Conservation (phyloP, 2,888 invertebrate genomes). For the Thereva unica region DNA sequence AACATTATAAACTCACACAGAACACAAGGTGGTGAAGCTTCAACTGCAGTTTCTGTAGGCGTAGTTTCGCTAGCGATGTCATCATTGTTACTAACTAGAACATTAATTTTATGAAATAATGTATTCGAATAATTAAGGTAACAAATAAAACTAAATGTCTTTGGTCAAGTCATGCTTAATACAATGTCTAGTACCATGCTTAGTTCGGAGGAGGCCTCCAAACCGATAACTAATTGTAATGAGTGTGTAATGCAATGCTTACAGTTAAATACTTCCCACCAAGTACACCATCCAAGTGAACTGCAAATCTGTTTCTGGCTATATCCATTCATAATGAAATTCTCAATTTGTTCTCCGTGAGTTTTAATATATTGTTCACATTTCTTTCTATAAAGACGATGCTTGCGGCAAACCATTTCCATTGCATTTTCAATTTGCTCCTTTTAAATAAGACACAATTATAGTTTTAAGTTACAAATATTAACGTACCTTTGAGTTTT, state of each 20-base stretch:
- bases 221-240: too few species aligned
- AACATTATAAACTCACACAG: too few species aligned
- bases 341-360: constrained; percentile 74
- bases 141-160: neutral
- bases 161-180: too few species aligned
- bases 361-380: constrained; percentile 74
- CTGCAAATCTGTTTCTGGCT: constrained; percentile 73
- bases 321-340: constrained; percentile 68
- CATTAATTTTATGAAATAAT: neutral
- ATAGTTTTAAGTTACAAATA: neutral
- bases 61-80: too few species aligned
- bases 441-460: constrained; percentile 33
- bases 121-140: neutral
- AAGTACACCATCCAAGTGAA: constrained; percentile 66
- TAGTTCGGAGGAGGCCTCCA: too few species aligned
- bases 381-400: constrained; percentile 57
- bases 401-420: constrained; percentile 51
- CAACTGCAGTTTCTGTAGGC: too few species aligned
- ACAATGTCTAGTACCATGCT: too few species aligned
- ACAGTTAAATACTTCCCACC: constrained; percentile 51
- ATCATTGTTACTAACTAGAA: neutral
- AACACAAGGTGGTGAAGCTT: too few species aligned
- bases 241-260: constrained; percentile 42
- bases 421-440: constrained; percentile 52
- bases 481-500: constrained; percentile 47